These are phyloP conservation scores for Temnopleurus reevesii DNA, from an alignment of 53 echinoderm and acorn worm species.

Conservation along the genomic window DNA sequence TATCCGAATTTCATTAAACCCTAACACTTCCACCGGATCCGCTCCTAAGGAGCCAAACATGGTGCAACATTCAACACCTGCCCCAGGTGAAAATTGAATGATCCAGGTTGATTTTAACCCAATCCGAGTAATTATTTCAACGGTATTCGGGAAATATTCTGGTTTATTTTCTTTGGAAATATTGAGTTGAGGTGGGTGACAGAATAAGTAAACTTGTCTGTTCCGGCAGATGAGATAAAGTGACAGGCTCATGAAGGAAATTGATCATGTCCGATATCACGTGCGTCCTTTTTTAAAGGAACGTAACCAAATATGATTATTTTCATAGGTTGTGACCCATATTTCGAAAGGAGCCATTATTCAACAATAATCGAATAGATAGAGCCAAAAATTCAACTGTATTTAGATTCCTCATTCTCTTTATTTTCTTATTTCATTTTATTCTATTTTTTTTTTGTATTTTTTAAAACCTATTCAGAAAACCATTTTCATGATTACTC, in stretches of 20 bases:
- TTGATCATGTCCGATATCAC: neutral
- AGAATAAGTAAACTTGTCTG: neutral
- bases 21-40: neutral
- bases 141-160: neutral
- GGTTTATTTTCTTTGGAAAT: neutral
- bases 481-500: too few species aligned
- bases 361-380: too few species aligned
- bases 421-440: neutral
- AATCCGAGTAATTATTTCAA: neutral
- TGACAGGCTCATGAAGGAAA: neutral
- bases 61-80: neutral
- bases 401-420: neutral
- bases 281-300: neutral
- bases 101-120: conserved; percentile 18
- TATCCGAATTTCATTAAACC: neutral
- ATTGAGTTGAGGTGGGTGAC: neutral
- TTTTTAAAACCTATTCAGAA: too few species aligned
- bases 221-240: neutral
- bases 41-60: neutral
- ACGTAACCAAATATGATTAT: neutral
- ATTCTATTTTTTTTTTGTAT: too few species aligned
- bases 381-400: neutral
- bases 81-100: conserved; percentile 6
- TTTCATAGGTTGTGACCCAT: neutral
- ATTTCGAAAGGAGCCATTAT: too few species aligned